These are phyloP conservation scores for Huso huso DNA, from an alignment of 2,797 vertebrate genomes.

Conservation along the genomic window DNA sequence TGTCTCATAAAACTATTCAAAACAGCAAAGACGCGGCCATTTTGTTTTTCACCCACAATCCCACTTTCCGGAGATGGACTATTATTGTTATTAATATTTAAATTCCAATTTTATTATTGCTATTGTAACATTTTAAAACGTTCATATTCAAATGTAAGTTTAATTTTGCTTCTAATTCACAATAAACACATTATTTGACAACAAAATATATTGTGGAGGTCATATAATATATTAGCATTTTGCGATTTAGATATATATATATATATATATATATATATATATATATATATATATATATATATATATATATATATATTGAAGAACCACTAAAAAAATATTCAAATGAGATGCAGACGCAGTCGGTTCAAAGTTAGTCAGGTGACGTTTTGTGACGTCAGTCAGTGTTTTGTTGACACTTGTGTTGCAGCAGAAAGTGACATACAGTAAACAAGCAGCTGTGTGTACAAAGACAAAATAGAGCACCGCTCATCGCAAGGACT, in stretches of 20 bases:
- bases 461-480: not conserved
- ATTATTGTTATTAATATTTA: no score
- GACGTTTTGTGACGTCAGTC: slow-evolving; percentile 32
- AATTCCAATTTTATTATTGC: no score
- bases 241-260: not conserved
- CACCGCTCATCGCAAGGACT: not conserved
- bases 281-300: not conserved
- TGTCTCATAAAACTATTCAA: slow-evolving; percentile 33
- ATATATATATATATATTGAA: not conserved
- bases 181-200: slow-evolving; percentile 21
- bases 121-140: no score
- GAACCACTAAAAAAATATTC: not conserved
- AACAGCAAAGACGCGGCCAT: slow-evolving; percentile 50
- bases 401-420: slow-evolving; percentile 65
- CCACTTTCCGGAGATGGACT: no score
- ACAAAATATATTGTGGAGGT: slow-evolving; percentile 42
- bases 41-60: slow-evolving; percentile 8
- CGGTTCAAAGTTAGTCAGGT: slow-evolving; percentile 26
- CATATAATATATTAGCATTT: not conserved
- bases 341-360: not conserved
- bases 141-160: no score
- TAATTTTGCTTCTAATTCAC: no score
- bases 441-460: slow-evolving; percentile 13
- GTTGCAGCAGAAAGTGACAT: slow-evolving; percentile 26
- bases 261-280: not conserved